phyloP scores from a whole-genome alignment of 2,797 vertebrate species.

The Clamator glandarius region DNA sequence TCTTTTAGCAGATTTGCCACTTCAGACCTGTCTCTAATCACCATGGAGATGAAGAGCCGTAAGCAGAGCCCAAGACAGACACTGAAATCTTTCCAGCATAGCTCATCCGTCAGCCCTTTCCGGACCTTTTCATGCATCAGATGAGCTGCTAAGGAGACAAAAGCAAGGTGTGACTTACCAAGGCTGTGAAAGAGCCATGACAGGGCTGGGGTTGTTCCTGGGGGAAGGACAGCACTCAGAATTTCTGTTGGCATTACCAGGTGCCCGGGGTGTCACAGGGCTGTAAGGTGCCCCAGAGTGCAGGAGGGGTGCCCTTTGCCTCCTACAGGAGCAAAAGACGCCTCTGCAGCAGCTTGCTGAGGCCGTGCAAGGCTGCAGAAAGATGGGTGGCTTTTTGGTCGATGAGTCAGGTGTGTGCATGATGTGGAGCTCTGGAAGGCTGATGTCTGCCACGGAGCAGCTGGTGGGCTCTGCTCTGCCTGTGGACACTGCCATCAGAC shows the following conservation, averaged over 20 bases:
- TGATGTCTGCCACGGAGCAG: not conserved
- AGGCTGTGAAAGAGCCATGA: not conserved
- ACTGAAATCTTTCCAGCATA: not conserved
- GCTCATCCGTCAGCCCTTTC: not conserved
- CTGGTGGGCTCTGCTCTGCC: not conserved
- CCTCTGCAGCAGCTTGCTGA: not conserved
- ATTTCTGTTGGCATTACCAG: not conserved
- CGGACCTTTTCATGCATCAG: not conserved
- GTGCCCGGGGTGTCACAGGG: accelerated
- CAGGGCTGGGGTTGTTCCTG: not conserved
- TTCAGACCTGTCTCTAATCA: constrained; percentile 32
- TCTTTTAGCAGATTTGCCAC: constrained; percentile 24
- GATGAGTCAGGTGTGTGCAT: not conserved
- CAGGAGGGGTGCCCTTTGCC: not conserved
- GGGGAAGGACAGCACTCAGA: not conserved
- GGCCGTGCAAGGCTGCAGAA: not conserved
- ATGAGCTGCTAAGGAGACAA: not conserved
- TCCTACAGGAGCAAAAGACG: accelerated
- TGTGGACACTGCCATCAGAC: not conserved
- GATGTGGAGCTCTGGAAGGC: not conserved
- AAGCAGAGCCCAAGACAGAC: not conserved
- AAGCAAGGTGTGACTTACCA: not conserved
- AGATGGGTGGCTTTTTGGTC: not conserved
- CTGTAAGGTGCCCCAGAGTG: not conserved
- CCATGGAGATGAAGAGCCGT: constrained; percentile 12